These are phyloP conservation scores for Xestia c-nigrum DNA, from an alignment of 2,888 invertebrate species.

Conservation along the genomic window DNA sequence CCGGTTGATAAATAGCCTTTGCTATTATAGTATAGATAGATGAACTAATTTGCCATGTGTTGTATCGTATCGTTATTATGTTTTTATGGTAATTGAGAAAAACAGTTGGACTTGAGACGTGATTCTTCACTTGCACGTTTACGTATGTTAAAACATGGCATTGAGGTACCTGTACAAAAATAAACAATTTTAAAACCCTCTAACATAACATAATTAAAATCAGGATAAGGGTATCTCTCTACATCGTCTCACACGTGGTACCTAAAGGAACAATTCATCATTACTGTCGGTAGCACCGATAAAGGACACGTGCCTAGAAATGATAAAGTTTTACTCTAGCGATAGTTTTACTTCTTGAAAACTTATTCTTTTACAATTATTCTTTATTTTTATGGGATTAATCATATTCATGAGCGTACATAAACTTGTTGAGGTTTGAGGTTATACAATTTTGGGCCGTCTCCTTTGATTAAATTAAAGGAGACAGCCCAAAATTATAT, in stretches of 20 bases:
- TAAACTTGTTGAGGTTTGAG: neutral
- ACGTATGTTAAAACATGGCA: slow-evolving; percentile 47
- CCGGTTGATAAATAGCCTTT: slow-evolving; percentile 29
- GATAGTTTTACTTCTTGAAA: neutral
- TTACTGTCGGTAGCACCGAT: neutral
- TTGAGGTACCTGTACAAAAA: slow-evolving; percentile 44
- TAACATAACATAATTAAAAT: neutral
- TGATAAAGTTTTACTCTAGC: neutral
- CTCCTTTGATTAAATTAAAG: too few relatives aligned
- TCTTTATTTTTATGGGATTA: too few relatives aligned
- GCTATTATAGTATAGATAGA: slow-evolving; percentile 59
- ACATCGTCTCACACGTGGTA: neutral
- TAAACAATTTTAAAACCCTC: neutral
- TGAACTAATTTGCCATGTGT: slow-evolving; percentile 45
- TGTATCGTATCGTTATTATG: slow-evolving; percentile 58
- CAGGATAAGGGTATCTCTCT: neutral
- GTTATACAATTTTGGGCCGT: too few relatives aligned
- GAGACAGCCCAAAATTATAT: too few relatives aligned
- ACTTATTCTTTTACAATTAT: neutral
- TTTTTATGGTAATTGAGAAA: slow-evolving; percentile 35
- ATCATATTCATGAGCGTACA: neutral
- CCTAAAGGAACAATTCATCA: too few relatives aligned
- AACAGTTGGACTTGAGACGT: slow-evolving; percentile 57
- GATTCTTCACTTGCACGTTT: slow-evolving; percentile 57
- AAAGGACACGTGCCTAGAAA: neutral